These are phyloP conservation scores for Cheilinus undulatus DNA, from an alignment of 2,113 vertebrate genomes.

Conservation along the genomic window DNA sequence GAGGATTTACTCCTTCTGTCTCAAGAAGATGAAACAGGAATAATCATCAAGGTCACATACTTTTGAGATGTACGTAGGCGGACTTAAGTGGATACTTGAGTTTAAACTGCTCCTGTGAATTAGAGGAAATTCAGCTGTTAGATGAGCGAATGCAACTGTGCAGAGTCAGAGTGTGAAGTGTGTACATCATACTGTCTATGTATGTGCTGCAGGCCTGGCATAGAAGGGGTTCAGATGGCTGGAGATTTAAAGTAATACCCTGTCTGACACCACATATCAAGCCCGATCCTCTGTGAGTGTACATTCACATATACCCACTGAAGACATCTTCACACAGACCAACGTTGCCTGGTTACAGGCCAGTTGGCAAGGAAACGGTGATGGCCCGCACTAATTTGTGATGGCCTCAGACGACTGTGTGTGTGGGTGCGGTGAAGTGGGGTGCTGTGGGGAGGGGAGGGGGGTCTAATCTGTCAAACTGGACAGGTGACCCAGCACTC, in stretches of 20 bases:
- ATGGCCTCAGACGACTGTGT: conserved; percentile 26
- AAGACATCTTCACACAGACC: conserved; percentile 56
- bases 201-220: conserved; percentile 12
- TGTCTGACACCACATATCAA: conserved; percentile 38
- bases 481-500: conserved; percentile 51
- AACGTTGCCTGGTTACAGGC: conserved; percentile 76
- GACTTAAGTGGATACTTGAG: neutral
- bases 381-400: conserved; percentile 61
- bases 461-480: conserved; percentile 50
- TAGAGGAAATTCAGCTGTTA: conserved; percentile 4
- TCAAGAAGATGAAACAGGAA: neutral
- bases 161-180: neutral
- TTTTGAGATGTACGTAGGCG: neutral
- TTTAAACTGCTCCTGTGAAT: neutral
- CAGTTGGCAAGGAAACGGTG: conserved; percentile 75
- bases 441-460: conserved; percentile 23
- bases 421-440: neutral
- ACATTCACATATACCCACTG: conserved; percentile 1
- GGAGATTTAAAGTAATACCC: conserved; percentile 40
- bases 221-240: conserved; percentile 13
- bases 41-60: neutral
- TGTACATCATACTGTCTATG: conserved; percentile 11
- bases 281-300: conserved; percentile 6
- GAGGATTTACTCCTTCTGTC: conserved; percentile 5
- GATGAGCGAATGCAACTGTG: conserved; percentile 6